Evolutionary conservation across 1,140 invertebrate species (phyloP).

Genomic region (Phthorimaea operculella): DNA sequence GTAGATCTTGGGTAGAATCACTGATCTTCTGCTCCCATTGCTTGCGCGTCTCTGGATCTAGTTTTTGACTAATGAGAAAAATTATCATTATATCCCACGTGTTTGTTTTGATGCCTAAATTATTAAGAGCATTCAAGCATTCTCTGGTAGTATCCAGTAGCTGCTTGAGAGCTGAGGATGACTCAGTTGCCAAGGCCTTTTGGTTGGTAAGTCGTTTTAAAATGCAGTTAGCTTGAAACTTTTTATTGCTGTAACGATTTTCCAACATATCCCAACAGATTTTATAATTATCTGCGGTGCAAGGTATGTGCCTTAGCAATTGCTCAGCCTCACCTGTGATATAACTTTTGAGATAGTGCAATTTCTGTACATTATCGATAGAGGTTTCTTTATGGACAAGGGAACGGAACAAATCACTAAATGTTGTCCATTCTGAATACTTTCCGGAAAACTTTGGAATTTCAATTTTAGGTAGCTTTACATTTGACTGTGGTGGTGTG

Average conservation of each 20-base stretch:
- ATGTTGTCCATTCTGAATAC: background rate
- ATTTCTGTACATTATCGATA: conserved; percentile 2
- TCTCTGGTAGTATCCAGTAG: conserved; percentile 4
- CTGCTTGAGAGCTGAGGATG: conserved; percentile 2
- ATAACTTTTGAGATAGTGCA: conserved; percentile 4
- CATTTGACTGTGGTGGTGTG: background rate
- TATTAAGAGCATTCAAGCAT: conserved; percentile 4
- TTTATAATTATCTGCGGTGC: conserved; percentile 4
- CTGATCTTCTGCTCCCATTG: conserved; percentile 17
- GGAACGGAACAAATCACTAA: conserved; percentile 2
- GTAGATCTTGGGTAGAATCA: conserved; percentile 14
- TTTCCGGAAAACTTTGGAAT: conserved; percentile 1
- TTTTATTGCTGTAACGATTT: conserved; percentile 19
- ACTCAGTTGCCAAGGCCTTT: conserved; percentile 8
- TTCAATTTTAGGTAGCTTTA: conserved; percentile 1
- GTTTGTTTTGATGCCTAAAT: background rate
- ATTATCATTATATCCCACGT: conserved; percentile 5
- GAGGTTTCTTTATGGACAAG: background rate
- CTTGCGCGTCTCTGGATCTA: conserved; percentile 7
- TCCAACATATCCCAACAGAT: conserved; percentile 18
- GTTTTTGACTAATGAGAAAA: conserved; percentile 4
- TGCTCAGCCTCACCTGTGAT: conserved; percentile 1
- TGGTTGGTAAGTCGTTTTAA: conserved; percentile 16
- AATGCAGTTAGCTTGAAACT: conserved; percentile 20
- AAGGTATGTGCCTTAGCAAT: background rate